Conservation (phyloP, 2,888 invertebrate genomes). For the Heliconius ethilla region DNA sequence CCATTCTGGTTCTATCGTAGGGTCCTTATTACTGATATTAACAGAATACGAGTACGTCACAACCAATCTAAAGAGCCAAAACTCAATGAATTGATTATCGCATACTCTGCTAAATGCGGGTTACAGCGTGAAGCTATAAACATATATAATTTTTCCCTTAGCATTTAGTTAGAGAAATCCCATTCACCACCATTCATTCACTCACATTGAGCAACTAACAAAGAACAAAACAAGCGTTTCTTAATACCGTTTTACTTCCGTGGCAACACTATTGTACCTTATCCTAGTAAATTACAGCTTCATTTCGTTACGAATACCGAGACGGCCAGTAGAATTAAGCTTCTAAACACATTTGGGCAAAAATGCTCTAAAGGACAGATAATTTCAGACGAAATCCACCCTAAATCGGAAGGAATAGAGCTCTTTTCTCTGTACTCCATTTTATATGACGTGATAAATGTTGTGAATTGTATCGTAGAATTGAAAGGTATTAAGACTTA, state of each 20-base stretch:
- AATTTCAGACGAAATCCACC: neutral
- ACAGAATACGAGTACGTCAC: no score
- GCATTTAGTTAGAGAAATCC: neutral
- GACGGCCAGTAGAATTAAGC: constrained; percentile 43
- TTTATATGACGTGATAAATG: constrained; percentile 21
- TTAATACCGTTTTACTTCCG: neutral
- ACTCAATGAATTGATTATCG: no score
- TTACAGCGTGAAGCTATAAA: neutral
- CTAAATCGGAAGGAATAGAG: neutral
- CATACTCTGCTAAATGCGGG: neutral
- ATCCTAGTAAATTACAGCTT: constrained; percentile 41
- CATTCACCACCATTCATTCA: constrained; percentile 13
- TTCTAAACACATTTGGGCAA: constrained; percentile 32
- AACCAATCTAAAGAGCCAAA: no score
- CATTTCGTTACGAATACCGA: constrained; percentile 44
- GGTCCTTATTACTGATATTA: no score
- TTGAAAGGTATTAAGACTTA: constrained; percentile 22
- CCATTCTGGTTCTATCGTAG: no score
- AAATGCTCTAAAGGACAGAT: constrained; percentile 20
- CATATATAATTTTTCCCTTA: neutral
- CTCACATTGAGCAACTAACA: constrained; percentile 15
- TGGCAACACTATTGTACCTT: constrained; percentile 33
- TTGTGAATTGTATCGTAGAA: constrained; percentile 18
- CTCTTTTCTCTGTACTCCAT: neutral
- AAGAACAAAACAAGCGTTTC: constrained; percentile 17